Base-by-base conservation (phyloP, 1,140 invertebrate species). In the Hypsibius dujardini region DNA sequence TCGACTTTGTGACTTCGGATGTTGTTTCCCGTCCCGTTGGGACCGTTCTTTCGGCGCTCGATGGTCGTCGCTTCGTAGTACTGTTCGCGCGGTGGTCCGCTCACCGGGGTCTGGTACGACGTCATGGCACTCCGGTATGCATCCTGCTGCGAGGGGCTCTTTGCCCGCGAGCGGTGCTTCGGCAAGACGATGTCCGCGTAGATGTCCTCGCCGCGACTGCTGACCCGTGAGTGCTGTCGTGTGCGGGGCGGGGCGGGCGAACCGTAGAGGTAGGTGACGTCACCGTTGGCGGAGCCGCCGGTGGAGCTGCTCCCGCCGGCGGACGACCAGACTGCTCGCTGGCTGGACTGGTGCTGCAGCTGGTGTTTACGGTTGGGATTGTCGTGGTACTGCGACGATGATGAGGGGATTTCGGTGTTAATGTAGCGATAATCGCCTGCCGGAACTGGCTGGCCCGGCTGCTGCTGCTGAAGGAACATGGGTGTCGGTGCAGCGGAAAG, bases 361-460 rank as follows among this genome's bases (percentile, higher is more conserved):
- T 67, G 62, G 50, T 56, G n/a, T 67, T 67, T 67, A 42, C 62
- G 7, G 12, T 67, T 12, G 45, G 7, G 7, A 67, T 42, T 67
- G 42, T 42, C 62, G n/a, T 7, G 7, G 7, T n/a, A n/a, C 7
- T 56, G 12, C 42, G 62, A 67, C 42, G 62, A 7, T 3, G 62
- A 67, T 42, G 62, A 67, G 12, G 45, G 42, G 7, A 67, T 67
- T 67, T 12, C 7, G 7, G 7, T 67, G 62, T 42, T 67, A 14
- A 42, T 42, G 45, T 67, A 67, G 42, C 62, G 62, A 67, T 67
- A 67, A 67, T 67, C 62, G 7, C 62, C 62, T 3, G 3, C 42
- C 12, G 62, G 3, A n/a, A n/a, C n/a, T n/a, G n/a, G n/a, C n/a
- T n/a, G n/a, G n/a, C n/a, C n/a, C n/a, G n/a, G n/a, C n/a, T n/a